Percentiles rank a stretch among this genome's conserved stretches.
phyloP scores from a whole-genome alignment of 2,113 vertebrate species.

The Chaetorhynchus papuensis region DNA sequence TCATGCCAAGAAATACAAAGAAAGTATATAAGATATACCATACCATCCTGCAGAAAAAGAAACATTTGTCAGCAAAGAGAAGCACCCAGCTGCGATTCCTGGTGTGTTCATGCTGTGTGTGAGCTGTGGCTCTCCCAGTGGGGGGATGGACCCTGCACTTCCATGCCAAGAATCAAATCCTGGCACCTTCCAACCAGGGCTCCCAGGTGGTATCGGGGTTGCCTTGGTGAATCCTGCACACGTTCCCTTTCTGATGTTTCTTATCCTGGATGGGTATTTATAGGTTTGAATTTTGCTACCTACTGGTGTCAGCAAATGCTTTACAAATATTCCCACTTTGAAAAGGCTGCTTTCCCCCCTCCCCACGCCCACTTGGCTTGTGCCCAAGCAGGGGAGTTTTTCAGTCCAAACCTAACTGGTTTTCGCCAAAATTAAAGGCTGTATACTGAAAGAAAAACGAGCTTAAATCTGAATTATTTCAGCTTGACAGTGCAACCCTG shows the following conservation, averaged over 20 bases:
- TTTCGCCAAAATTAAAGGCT: neutral
- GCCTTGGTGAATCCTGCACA: neutral
- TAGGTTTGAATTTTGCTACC: constrained; percentile 8
- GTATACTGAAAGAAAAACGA: neutral
- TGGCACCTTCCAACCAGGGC: neutral
- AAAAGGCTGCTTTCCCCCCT: neutral
- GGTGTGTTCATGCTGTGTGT: neutral
- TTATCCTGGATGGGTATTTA: neutral
- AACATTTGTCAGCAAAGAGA: neutral
- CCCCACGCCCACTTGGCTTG: neutral
- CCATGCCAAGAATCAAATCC: neutral
- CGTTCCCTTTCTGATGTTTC: neutral
- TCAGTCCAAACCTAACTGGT: neutral
- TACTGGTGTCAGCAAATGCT: constrained; percentile 20
- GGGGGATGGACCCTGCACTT: neutral
- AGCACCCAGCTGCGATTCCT: neutral
- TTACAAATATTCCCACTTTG: neutral
- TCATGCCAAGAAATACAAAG: constrained; percentile 88
- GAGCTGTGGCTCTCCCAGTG: neutral
- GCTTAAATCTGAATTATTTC: neutral
- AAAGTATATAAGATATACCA: constrained; percentile 66
- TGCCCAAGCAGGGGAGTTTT: neutral
- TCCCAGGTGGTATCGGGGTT: neutral
- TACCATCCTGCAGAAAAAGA: constrained; percentile 48
- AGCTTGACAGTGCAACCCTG: neutral